Evolutionary conservation across 2,797 vertebrate genomes (phyloP).

Genomic region (Parotocinclus haroldoi): DNA sequence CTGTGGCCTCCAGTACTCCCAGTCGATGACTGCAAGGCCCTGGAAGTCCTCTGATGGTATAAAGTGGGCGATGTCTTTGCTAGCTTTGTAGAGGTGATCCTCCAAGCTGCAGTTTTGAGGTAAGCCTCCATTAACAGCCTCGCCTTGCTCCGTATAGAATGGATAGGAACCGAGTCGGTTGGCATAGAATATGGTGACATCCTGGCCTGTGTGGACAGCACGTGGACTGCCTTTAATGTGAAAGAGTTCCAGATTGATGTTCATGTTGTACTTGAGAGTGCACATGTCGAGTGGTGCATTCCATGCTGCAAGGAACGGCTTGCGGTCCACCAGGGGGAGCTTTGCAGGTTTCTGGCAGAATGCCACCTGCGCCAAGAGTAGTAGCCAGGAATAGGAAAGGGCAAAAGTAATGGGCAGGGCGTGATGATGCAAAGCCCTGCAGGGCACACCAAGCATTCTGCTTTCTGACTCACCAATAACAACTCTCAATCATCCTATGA

Average conservation of each 20-base stretch:
- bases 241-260: conserved; percentile 71
- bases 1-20: conserved; percentile 78
- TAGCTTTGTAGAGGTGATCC: conserved; percentile 70
- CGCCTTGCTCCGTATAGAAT: conserved; percentile 68
- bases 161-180: conserved; percentile 79
- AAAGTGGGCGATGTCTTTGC: conserved; percentile 68
- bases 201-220: conserved; percentile 73
- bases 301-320: conserved; percentile 77
- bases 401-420: conserved; percentile 53
- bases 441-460: conserved; percentile 70
- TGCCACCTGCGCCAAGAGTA: conserved; percentile 61
- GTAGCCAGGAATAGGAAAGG: conserved; percentile 64
- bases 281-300: conserved; percentile 76
- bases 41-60: conserved; percentile 73
- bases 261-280: conserved; percentile 67
- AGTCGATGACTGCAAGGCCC: conserved; percentile 74
- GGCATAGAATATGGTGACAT: conserved; percentile 81
- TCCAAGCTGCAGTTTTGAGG: conserved; percentile 78
- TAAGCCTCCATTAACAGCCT: conserved; percentile 69
- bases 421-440: conserved; percentile 61
- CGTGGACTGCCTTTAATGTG: conserved; percentile 71
- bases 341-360: conserved; percentile 72
- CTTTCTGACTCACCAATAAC: conserved; percentile 50
- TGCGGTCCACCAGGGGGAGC: conserved; percentile 70
- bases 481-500: conserved; percentile 66